Conservation (phyloP, 2,888 invertebrate genomes). For the Dendrolimus houi region DNA sequence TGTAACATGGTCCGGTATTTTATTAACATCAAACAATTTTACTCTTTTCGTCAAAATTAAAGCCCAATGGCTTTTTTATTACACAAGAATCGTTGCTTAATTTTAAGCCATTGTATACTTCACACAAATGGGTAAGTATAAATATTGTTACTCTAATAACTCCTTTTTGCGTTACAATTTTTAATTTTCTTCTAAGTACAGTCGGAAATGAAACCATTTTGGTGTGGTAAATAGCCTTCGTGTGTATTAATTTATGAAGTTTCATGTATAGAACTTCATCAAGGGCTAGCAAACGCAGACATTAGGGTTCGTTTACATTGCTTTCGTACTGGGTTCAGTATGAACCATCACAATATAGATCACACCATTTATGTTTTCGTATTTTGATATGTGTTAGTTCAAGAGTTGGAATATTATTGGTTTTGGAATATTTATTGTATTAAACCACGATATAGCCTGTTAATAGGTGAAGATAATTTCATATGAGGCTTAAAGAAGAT, state of each 20-base stretch:
- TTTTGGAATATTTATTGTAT: too few species aligned
- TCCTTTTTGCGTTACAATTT: slow-evolving; percentile 3
- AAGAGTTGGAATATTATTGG: too few species aligned
- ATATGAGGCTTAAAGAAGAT: too few species aligned
- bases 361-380: neutral
- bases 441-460: too few species aligned
- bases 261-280: slow-evolving; percentile 9
- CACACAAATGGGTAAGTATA: neutral
- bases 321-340: neutral
- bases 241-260: slow-evolving; percentile 15
- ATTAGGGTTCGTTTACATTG: slow-evolving; percentile 11
- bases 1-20: too few species aligned
- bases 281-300: slow-evolving; percentile 15
- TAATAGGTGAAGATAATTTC: too few species aligned
- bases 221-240: slow-evolving; percentile 12
- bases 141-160: neutral
- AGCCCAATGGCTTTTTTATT: too few species aligned
- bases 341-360: neutral
- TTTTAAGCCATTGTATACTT: neutral
- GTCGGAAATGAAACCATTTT: slow-evolving; percentile 11
- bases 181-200: slow-evolving; percentile 12
- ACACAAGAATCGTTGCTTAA: neutral
- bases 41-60: too few species aligned
- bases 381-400: too few species aligned
- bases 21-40: too few species aligned